A percentile compares a stretch with the other conserved stretches of the same genome.
Evolutionary conservation across 2,888 invertebrate genomes (phyloP).

Genomic region (Sesamia inferens): DNA sequence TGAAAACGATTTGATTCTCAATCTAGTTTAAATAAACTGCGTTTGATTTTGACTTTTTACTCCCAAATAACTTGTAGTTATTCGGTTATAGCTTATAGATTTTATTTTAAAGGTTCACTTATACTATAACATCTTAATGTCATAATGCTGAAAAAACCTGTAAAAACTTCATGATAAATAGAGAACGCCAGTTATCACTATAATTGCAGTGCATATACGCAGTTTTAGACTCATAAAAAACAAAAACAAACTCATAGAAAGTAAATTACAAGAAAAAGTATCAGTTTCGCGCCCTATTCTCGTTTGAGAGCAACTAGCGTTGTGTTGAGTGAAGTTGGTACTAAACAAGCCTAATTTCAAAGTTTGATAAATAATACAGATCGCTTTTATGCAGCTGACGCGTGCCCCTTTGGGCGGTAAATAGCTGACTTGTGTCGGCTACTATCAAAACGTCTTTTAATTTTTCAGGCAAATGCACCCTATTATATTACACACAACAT

Average conservation of each 20-base stretch:
- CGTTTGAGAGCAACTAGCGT: conserved; percentile 44
- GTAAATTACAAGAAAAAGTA: conserved; percentile 33
- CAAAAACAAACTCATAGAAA: conserved; percentile 26
- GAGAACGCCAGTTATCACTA: not conserved
- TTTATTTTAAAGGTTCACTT: too few relatives aligned
- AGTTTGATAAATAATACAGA: not conserved
- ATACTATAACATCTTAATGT: not conserved
- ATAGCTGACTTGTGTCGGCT: too few relatives aligned
- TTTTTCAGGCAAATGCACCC: too few relatives aligned
- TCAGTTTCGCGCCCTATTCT: conserved; percentile 39
- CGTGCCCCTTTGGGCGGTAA: too few relatives aligned
- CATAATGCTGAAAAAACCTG: too few relatives aligned
- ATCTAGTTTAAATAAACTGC: not conserved
- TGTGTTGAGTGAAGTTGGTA: conserved; percentile 9
- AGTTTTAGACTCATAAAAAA: not conserved
- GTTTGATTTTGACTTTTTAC: not conserved
- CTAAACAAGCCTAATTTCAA: not conserved
- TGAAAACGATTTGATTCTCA: not conserved
- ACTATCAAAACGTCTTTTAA: too few relatives aligned
- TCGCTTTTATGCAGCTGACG: too few relatives aligned
- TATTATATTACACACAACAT: too few relatives aligned
- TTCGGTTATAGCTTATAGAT: too few relatives aligned
- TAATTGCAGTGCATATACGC: not conserved
- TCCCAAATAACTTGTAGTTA: not conserved
- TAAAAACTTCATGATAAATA: not conserved